phyloP scores from a whole-genome alignment of 2,113 vertebrate genomes.

The Puntigrus tetrazona region DNA sequence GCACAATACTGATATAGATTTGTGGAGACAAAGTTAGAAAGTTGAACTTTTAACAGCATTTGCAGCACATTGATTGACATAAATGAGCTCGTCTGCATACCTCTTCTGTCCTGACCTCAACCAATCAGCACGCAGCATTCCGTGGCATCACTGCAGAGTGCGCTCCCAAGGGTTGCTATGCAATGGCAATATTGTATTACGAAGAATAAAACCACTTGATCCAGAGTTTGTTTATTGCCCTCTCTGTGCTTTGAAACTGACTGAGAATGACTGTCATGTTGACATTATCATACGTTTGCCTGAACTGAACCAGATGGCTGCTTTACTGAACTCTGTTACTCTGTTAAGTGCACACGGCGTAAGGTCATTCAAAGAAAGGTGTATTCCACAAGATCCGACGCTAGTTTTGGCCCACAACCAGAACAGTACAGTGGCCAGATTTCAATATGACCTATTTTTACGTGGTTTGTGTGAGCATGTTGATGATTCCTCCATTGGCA shows the following conservation, averaged over 20 bases:
- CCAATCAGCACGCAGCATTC: conserved; percentile 28
- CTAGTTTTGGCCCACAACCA: background rate
- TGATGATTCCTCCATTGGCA: conserved; percentile 15
- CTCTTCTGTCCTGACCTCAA: background rate
- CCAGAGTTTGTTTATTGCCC: background rate
- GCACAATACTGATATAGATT: background rate
- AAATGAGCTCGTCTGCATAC: background rate
- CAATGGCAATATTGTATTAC: background rate
- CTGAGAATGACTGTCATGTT: background rate
- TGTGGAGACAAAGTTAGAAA: background rate
- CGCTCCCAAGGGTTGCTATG: background rate
- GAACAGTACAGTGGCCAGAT: background rate
- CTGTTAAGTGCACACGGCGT: background rate
- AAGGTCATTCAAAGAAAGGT: background rate
- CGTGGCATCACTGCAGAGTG: background rate
- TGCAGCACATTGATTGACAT: background rate
- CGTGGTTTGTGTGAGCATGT: background rate
- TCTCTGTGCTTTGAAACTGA: background rate
- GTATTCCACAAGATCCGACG: background rate
- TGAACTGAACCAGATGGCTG: background rate
- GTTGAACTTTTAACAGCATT: background rate
- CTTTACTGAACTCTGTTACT: background rate
- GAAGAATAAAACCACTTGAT: background rate
- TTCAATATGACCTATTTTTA: conserved; percentile 14
- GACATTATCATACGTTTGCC: background rate